phyloP scores from a whole-genome alignment of 1,140 invertebrate genomes.

The Drosophila busckii region DNA sequence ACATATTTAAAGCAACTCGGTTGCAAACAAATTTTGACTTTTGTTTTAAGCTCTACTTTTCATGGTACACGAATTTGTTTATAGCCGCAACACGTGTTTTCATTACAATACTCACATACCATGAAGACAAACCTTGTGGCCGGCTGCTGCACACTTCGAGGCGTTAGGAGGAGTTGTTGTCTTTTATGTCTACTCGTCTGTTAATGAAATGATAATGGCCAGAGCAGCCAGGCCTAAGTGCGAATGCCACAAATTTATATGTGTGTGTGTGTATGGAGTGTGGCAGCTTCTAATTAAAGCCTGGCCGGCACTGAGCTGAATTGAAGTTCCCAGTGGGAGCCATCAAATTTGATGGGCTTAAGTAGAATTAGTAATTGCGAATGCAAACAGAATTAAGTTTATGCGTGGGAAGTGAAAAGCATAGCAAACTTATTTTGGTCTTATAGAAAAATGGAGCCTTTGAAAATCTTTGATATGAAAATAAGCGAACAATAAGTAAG shows the following conservation, averaged over 20 bases:
- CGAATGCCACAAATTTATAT: no score
- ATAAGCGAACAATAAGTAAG: no score
- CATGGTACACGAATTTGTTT: slow-evolving; percentile 58
- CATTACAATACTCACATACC: slow-evolving; percentile 54
- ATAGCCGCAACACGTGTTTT: slow-evolving; percentile 70
- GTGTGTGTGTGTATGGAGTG: neutral
- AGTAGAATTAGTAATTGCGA: slow-evolving; percentile 32
- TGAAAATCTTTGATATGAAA: no score
- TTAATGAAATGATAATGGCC: slow-evolving; percentile 71
- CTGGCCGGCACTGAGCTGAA: neutral
- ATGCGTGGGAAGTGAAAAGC: slow-evolving; percentile 14
- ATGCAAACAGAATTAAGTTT: slow-evolving; percentile 32
- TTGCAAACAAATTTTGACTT: no score
- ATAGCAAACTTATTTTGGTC: no score
- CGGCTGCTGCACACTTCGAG: no score
- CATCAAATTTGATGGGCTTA: slow-evolving; percentile 35
- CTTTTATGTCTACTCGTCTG: slow-evolving; percentile 69
- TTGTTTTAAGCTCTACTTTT: slow-evolving; percentile 43
- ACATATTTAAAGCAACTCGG: no score
- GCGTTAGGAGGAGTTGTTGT: neutral
- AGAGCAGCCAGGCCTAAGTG: slow-evolving; percentile 2
- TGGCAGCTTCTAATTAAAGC: slow-evolving; percentile 28
- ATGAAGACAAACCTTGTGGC: neutral
- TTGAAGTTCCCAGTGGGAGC: slow-evolving; percentile 7
- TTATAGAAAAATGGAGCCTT: no score